Percentiles rank a stretch among this genome's conserved stretches.
These are phyloP conservation scores for Acleris literana DNA, from an alignment of 2,888 invertebrate species.

Conservation along the genomic window DNA sequence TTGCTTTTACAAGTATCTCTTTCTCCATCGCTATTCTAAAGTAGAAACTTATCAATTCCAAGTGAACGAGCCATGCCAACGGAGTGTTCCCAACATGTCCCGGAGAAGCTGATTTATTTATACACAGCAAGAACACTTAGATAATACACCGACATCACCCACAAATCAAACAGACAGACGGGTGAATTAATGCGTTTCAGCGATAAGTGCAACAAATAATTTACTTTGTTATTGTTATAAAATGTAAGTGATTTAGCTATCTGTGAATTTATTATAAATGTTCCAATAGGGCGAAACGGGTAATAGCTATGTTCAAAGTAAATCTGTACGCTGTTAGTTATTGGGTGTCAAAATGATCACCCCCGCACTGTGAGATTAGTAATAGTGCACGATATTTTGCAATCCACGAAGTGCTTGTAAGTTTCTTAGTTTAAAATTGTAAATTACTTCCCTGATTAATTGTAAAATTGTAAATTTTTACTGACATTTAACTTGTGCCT, in stretches of 20 bases:
- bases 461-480: too few relatives aligned
- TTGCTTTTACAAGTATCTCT: not conserved
- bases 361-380: conserved; percentile 40
- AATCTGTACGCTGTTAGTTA: conserved; percentile 45
- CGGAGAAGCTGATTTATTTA: conserved; percentile 28
- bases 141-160: conserved; percentile 32
- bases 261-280: conserved; percentile 53
- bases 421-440: too few relatives aligned
- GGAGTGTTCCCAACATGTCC: conserved; percentile 11
- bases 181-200: conserved; percentile 27
- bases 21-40: not conserved
- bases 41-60: conserved; percentile 3
- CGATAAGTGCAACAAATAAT: conserved; percentile 39
- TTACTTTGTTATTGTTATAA: conserved; percentile 43
- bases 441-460: too few relatives aligned
- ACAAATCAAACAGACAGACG: conserved; percentile 34
- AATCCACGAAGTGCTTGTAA: not conserved
- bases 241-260: conserved; percentile 50
- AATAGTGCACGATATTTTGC: conserved; percentile 17
- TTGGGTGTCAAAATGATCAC: conserved; percentile 48
- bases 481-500: too few relatives aligned
- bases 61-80: conserved; percentile 6
- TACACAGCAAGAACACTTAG: conserved; percentile 19
- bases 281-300: conserved; percentile 47
- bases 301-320: conserved; percentile 41